Base-by-base conservation (phyloP, 2,113 vertebrate species). In the Scopus umbretta region DNA sequence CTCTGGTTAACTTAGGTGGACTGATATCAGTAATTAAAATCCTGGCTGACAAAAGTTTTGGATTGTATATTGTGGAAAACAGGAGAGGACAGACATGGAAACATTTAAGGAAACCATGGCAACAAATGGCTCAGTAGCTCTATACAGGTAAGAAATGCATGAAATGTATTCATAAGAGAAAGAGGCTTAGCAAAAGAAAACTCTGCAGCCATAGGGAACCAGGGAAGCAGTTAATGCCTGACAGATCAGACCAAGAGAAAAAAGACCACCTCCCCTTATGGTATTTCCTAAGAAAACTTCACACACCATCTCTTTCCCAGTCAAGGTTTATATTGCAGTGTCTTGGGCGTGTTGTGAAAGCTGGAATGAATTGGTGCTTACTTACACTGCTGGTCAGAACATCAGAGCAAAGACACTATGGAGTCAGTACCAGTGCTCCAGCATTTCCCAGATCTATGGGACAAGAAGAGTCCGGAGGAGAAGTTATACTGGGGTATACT, bases 61-160 rank as follows among this genome's bases (percentile, higher is more conserved):
- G 73, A 45, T 72, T 87, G 22, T 68, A 22, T 59, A 5, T 30
- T 76, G 74, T 61, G 38, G 45, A 73, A 86, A 84, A 66, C 3
- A 9, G 42, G 34, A 89, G 21, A 81, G 42, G 58, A 66, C 27
- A 66, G 50, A 50, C 29, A 21, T 25, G 12, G 78, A 62, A 82
- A 90, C 45, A 82, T 88, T 94, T 92, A 76, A 92, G 38, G 84
- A 86, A 85, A 84, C 89, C 89, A 91, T 95, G 45, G 89, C 81
- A 95, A 97, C 91, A 92, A 91, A 76, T 70, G 42, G 72, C 68
- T 86, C 71, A 63, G 59, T 58, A 76, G 59, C 22, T 85, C 65
- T 85, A 6, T 62, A 88, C 18, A 91, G 58, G 96, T 94, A 92
- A 91, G 73, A 94, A 94, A 89, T 42, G 38, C 6, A 68, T 76